Conservation (phyloP, 2,888 invertebrate species). For the Himalopsyche kuldschensis region DNA sequence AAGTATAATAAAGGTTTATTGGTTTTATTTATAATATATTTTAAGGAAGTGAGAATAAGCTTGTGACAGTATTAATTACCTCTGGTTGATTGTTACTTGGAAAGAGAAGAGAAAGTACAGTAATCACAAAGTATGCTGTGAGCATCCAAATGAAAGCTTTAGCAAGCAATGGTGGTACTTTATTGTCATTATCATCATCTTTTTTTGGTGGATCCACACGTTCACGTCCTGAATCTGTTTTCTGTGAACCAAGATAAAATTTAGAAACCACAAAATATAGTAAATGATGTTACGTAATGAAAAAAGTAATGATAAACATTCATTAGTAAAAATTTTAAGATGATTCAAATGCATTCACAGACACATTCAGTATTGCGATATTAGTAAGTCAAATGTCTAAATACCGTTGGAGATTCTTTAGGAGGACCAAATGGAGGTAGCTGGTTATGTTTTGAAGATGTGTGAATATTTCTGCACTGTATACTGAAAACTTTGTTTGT, state of each 20-base stretch:
- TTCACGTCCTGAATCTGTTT: slow-evolving; percentile 40
- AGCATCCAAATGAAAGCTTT: slow-evolving; percentile 82
- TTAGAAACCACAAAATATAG: not conserved
- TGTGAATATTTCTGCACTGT: slow-evolving; percentile 40
- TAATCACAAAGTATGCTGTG: slow-evolving; percentile 72
- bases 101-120: slow-evolving; percentile 71
- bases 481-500: slow-evolving; percentile 43
- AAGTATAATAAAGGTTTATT: not conserved
- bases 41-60: not conserved
- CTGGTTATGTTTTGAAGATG: slow-evolving; percentile 41
- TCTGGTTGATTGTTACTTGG: slow-evolving; percentile 75
- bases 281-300: too few relatives aligned
- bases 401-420: slow-evolving; percentile 8
- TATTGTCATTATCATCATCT: slow-evolving; percentile 68
- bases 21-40: not conserved
- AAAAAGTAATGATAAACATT: too few relatives aligned
- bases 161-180: slow-evolving; percentile 70
- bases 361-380: too few relatives aligned
- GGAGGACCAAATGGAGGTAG: slow-evolving; percentile 39
- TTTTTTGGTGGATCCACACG: slow-evolving; percentile 46
- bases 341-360: too few relatives aligned
- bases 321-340: too few relatives aligned
- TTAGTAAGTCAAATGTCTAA: slow-evolving; percentile 50
- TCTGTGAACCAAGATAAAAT: not conserved
- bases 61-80: slow-evolving; percentile 49